phyloP scores from a whole-genome alignment of 2,888 invertebrate genomes.

The Rhaphigaster nebulosa region DNA sequence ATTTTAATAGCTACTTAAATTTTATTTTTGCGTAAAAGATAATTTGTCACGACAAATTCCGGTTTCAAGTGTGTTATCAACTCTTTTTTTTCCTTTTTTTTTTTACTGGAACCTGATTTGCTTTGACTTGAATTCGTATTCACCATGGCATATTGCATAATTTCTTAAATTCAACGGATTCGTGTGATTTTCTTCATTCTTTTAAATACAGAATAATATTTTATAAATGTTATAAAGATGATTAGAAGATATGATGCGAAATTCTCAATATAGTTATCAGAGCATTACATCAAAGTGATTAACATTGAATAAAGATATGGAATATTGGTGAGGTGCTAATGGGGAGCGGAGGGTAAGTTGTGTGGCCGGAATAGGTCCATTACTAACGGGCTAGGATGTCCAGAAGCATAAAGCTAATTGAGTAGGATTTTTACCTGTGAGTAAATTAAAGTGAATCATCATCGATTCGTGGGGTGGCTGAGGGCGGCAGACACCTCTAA shows the following conservation, averaged over 20 bases:
- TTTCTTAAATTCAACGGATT: too few relatives aligned
- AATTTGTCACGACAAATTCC: too few relatives aligned
- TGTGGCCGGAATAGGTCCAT: conserved; percentile 32
- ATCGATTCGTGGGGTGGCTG: conserved; percentile 40
- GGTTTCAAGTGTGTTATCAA: too few relatives aligned
- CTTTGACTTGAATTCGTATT: too few relatives aligned
- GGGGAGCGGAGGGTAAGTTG: background rate
- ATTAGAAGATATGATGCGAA: background rate
- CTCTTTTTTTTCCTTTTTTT: too few relatives aligned
- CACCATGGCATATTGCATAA: too few relatives aligned
- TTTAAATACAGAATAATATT: background rate
- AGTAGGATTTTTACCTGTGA: conserved; percentile 57
- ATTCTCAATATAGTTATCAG: background rate
- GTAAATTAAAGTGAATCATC: conserved; percentile 58
- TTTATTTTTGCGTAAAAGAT: too few relatives aligned
- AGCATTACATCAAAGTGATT: background rate
- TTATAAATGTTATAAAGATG: background rate
- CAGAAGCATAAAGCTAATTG: conserved; percentile 54
- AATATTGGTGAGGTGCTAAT: background rate
- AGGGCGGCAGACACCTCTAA: background rate
- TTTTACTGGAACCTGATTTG: too few relatives aligned
- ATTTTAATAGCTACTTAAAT: too few relatives aligned
- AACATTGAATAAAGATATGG: background rate
- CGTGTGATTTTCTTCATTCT: too few relatives aligned
- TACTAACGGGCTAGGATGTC: conserved; percentile 4